Evolutionary conservation across 2,113 vertebrate genomes (phyloP), one percentile per base, ranked within the genome.

Genomic region (Cololabis saira): DNA sequence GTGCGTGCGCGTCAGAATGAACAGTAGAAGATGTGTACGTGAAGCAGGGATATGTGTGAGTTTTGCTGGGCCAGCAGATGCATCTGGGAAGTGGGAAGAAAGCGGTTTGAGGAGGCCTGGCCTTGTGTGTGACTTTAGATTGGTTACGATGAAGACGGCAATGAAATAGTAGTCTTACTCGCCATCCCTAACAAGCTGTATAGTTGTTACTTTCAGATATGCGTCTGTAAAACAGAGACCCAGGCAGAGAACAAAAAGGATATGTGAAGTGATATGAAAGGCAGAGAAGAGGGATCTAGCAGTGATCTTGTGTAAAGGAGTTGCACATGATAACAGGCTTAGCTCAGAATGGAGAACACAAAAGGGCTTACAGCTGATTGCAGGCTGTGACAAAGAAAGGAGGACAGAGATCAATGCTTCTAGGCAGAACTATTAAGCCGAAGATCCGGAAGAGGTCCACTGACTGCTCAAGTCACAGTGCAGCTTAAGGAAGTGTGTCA

Each of bases 281-380:
- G 64, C 50, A 77, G 50, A 68, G 53, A 65, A 42, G 24, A 43
- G 37, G 61, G 63, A 72, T 76, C 62, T 55, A 67, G 65, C 52
- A 37, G 78, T 71, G 76, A 82, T 77, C 62, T 74, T 71, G 61
- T 74, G 72, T 80, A 84, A 83, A 76, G 78, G 57, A 76, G 76
- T 75, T 78, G 70, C 78, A 76, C 64, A 73, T 79, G 75, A 90
- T 90, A 89, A 86, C 78, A 84, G 74, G 87, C 84, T 91, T 82
- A 89, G 78, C 73, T 83, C 72, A 63, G 54, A 80, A 84, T 70
- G 67, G 80, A 82, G 81, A 89, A 87, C 81, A 88, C 81, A 85
- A 84, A 82, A 64, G 72, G 78, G 83, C 81, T 89, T 82, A 78
- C 27, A 61, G 74, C 78, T 81, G 86, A 89, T 86, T 85, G 83